Evolutionary conservation across 2,797 vertebrate genomes (phyloP), one percentile per base, ranked within the genome.

Genomic region (Yasuhikotakia modesta): DNA sequence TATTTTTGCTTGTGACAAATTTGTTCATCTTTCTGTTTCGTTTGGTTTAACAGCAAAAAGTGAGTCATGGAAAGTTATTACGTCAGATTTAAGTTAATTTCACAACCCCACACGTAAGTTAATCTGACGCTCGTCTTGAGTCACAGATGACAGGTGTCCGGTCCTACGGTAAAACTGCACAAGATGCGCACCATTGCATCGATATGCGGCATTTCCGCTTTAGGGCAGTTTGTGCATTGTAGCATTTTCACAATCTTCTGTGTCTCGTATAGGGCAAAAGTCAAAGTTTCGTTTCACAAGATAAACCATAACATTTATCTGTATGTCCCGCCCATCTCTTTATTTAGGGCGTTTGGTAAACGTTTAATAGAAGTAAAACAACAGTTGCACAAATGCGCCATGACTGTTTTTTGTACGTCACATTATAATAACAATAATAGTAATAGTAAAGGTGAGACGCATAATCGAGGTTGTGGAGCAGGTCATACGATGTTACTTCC

Each of bases 401-500:
- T n/a, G 17, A 4, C 1, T n/a, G n/a, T 30, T 21, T 2, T 55
- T 19, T 21, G 16, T 32, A 11, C 7, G 2, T 46, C 10, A 27
- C 3, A 46, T 46, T 4, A 8, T 30, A 12, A 65, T 30, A 12
- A 65, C 13, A 12, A 21, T 30, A 30, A 46, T n/a, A n/a, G n/a
- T n/a, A n/a, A n/a, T n/a, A n/a, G n/a, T n/a, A n/a, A n/a, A n/a
- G n/a, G n/a, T 32, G 21, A 16, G 10, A 39, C 45, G 3, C 3
- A 8, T 4, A 14, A 35, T n/a, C 2, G 52, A 22, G 24, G 21
- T 45, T 58, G 24, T 32, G 55, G 87, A 82, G 68, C 79, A 73
- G 83, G 46, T 85, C 48, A 27, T 32, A 2, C 35, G 21, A 39
- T 22, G 76, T 80, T 77, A 79, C 73, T 32, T 80, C 87, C 4